phyloP scores from a whole-genome alignment of 1,140 invertebrate species.

The Leptinotarsa lineolata region DNA sequence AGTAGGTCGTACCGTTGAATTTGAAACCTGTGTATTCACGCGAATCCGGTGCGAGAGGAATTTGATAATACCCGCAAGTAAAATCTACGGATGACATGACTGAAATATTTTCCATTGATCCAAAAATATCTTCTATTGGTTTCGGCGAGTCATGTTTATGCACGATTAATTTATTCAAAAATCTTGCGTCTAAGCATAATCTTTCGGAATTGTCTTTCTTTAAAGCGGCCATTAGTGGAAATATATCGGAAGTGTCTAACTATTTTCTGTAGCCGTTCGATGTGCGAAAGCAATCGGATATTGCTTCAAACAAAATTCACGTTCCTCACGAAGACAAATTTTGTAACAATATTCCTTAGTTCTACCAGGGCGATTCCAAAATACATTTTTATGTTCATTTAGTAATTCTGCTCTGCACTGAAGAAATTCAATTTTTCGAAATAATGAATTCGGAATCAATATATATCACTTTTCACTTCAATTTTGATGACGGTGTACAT shows the following conservation, averaged over 20 bases:
- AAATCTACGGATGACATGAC: background rate
- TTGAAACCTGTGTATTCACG: background rate
- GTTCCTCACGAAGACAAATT: background rate
- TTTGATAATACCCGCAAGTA: background rate
- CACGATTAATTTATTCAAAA: background rate
- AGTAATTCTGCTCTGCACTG: background rate
- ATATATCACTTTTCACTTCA: background rate
- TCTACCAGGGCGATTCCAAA: background rate
- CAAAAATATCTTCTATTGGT: background rate
- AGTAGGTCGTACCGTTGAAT: background rate
- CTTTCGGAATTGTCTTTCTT: background rate
- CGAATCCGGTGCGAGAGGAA: background rate
- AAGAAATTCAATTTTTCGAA: background rate
- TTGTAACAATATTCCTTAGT: background rate
- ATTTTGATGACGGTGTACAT: background rate
- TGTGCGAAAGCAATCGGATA: background rate
- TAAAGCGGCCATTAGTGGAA: background rate
- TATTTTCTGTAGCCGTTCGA: background rate
- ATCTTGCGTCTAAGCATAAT: background rate
- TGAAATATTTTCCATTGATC: background rate
- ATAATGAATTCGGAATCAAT: background rate
- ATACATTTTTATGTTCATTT: background rate
- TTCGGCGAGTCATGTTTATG: background rate
- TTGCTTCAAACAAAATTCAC: background rate
- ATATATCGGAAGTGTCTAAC: background rate